Conservation (phyloP, 1,140 invertebrate species). For the Trachymyrmex septentrionalis region DNA sequence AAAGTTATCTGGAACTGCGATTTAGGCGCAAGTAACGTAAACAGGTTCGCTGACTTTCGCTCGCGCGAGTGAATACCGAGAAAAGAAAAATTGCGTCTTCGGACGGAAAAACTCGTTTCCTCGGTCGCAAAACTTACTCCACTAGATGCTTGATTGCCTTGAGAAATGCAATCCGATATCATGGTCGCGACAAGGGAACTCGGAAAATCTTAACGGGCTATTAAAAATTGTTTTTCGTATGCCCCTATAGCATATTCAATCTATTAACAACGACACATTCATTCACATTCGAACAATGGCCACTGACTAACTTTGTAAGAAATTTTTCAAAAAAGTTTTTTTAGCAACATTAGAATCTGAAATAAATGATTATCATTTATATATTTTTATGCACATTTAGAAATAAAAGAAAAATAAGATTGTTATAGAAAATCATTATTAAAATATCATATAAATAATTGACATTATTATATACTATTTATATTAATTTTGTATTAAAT, state of each 20-base stretch:
- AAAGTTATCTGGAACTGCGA: conserved; percentile 67
- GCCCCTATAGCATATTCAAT: background rate
- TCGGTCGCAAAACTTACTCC: conserved; percentile 24
- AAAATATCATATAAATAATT: too few relatives aligned
- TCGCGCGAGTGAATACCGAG: background rate
- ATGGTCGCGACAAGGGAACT: conserved; percentile 41
- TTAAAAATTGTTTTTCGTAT: conserved; percentile 30
- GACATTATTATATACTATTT: too few relatives aligned
- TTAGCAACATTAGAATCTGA: background rate
- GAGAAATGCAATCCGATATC: conserved; percentile 57
- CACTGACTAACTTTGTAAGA: background rate
- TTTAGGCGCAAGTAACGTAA: conserved; percentile 65
- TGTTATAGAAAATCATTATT: background rate
- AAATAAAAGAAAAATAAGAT: background rate
- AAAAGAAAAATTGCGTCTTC: conserved; percentile 4
- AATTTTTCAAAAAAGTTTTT: background rate
- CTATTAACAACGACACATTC: background rate
- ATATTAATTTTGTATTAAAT: too few relatives aligned
- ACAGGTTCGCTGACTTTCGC: conserved; percentile 56
- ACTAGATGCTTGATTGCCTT: conserved; percentile 61
- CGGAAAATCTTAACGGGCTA: conserved; percentile 54
- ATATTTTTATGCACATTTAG: background rate
- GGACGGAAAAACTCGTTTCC: conserved; percentile 68
- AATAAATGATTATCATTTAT: background rate
- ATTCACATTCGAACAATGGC: background rate